Evolutionary conservation across 2,888 invertebrate genomes (phyloP).

Genomic region (Enoplolaimus lenunculus): DNA sequence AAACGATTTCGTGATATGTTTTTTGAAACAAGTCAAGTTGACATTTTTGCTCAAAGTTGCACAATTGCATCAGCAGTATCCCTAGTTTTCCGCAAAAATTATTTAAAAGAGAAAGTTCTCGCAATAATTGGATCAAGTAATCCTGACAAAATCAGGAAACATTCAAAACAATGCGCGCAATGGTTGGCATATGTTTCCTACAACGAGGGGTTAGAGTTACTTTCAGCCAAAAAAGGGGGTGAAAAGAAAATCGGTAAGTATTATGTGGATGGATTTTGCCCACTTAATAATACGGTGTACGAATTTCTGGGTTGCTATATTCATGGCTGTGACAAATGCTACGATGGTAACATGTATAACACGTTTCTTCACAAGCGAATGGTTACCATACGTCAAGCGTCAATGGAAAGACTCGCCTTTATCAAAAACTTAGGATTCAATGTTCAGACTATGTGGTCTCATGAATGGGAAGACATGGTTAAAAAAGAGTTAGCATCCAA

Average conservation of each 20-base stretch:
- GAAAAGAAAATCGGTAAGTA: constrained; percentile 9
- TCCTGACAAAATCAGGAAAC: neutral
- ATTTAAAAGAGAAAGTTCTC: neutral
- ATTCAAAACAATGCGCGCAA: neutral
- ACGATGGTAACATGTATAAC: neutral
- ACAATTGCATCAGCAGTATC: neutral
- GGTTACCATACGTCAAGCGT: neutral
- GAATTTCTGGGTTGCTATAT: constrained; percentile 5
- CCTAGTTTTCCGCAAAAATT: neutral
- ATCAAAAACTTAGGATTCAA: neutral
- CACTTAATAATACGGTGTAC: neutral
- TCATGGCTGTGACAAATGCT: constrained; percentile 10
- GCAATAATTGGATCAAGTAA: neutral
- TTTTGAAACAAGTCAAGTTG: neutral
- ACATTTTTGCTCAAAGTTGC: neutral
- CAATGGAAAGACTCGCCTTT: neutral
- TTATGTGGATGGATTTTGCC: constrained; percentile 11
- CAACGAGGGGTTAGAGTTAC: neutral
- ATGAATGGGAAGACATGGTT: constrained; percentile 7
- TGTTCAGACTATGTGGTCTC: neutral
- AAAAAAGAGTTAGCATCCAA: neutral
- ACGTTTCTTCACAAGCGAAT: neutral
- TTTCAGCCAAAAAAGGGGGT: neutral
- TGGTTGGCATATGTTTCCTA: neutral
- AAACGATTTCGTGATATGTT: neutral